Percentiles rank a stretch among this genome's conserved stretches.
phyloP scores from a whole-genome alignment of 2,797 vertebrate species.

The Babyrousa celebensis region DNA sequence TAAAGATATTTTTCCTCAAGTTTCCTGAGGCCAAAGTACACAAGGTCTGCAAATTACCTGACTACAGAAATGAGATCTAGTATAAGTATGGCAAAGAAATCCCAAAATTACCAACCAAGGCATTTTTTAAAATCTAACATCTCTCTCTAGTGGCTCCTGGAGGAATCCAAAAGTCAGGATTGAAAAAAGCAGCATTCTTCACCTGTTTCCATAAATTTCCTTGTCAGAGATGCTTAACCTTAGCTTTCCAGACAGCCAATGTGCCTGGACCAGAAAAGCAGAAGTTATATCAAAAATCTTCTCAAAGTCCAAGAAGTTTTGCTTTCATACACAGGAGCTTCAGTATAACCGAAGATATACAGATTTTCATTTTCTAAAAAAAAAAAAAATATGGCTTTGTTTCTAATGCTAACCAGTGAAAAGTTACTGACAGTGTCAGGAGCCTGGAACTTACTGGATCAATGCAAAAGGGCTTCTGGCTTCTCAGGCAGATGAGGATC shows the following conservation, averaged over 20 bases:
- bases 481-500: constrained; percentile 84
- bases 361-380: constrained; percentile 5
- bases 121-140: constrained; percentile 57
- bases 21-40: constrained; percentile 51
- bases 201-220: background rate
- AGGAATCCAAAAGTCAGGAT: constrained; percentile 9
- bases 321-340: background rate
- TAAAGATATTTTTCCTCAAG: constrained; percentile 68
- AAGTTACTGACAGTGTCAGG: constrained; percentile 80
- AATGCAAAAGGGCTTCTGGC: constrained; percentile 85
- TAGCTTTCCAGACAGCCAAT: background rate
- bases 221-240: constrained; percentile 30
- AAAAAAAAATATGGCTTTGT: background rate
- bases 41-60: constrained; percentile 60
- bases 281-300: background rate
- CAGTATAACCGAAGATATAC: background rate
- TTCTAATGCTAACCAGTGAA: constrained; percentile 73
- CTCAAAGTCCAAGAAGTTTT: background rate
- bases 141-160: background rate
- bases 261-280: background rate
- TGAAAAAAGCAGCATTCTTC: constrained; percentile 8
- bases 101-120: constrained; percentile 21
- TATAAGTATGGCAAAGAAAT: constrained; percentile 28
- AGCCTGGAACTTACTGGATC: constrained; percentile 82
- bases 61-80: constrained; percentile 65